These are phyloP conservation scores for Desmodus rotundus DNA, from an alignment of 2,113 vertebrate species.

Conservation along the genomic window DNA sequence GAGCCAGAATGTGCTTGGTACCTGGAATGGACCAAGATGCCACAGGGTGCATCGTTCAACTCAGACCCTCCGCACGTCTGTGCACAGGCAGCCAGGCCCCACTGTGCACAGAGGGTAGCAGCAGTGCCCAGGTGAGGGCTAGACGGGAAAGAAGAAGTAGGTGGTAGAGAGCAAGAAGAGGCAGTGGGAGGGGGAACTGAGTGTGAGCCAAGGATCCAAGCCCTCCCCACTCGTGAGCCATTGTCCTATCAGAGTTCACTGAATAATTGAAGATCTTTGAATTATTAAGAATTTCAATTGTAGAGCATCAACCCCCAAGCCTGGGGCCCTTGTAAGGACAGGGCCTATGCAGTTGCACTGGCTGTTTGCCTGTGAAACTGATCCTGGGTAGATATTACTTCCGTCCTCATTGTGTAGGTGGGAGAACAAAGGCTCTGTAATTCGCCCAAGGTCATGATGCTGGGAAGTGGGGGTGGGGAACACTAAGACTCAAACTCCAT, in stretches of 20 bases:
- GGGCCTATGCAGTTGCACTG: not conserved
- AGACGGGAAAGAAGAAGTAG: not conserved
- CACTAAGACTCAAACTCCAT: not conserved
- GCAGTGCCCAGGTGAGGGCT: not conserved
- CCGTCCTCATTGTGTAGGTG: not conserved
- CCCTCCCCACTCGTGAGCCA: not conserved
- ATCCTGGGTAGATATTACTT: not conserved
- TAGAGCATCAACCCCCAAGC: not conserved
- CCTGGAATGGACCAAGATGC: not conserved
- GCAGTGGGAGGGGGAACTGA: not conserved
- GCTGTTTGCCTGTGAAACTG: not conserved
- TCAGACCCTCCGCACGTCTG: not conserved
- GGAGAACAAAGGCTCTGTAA: not conserved
- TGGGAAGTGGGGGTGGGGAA: not conserved
- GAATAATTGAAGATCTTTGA: not conserved
- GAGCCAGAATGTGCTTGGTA: not conserved
- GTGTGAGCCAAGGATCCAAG: not conserved
- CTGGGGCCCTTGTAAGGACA: not conserved
- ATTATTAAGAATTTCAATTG: not conserved
- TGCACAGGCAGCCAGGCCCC: not conserved
- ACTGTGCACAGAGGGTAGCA: not conserved
- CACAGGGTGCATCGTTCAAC: rapidly evolving
- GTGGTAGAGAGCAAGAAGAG: not conserved
- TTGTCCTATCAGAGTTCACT: not conserved
- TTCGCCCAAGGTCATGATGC: not conserved